Base-by-base conservation (phyloP, 2,888 invertebrate species). In the Thymelicus lineola region DNA sequence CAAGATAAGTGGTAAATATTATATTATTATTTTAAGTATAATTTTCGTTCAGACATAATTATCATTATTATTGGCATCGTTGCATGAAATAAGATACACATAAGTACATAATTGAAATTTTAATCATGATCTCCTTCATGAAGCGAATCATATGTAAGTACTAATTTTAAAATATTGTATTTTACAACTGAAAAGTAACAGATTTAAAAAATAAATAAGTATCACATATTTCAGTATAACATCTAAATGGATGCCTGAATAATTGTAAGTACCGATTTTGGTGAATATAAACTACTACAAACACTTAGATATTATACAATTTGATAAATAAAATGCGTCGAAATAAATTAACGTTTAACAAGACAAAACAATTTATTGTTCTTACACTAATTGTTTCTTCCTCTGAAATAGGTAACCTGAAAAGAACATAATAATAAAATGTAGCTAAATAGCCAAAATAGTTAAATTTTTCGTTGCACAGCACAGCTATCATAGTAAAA, bases 291-390 rank as follows among this genome's bases (percentile, higher is more conserved):
- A 35, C 67, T 53, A 68, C 67, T 55, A 68, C 53, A 62, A 57
- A 66, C 68, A 68, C 68, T 67, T 68, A 68, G 58, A 65, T 53
- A 42, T 55, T n/a, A 55, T 55, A 35, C 55, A 78, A 77, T 74
- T 72, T 79, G 79, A 79, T 78, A 82, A 82, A 84, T 83, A 87
- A 89, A 89, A 88, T 89, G 89, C 89, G 86, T 78, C 82, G 76
- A 81, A 84, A 68, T 68, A 68, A 57, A 84, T 82, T 83, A 85
- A 86, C 68, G 80, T 78, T 78, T 73, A 78, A 76, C 75, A 81
- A 81, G 81, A 81, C 76, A 78, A 79, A 76, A 78, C 75, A 77
- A 77, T 72, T 28, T 28, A 80, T 77, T 72, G 78, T 78, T 81
- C 81, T 76, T 75, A 78, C 78, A 75, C 79, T 76, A 78, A 81